phyloP scores from a whole-genome alignment of 2,888 invertebrate species.

The Clunio marinus region DNA sequence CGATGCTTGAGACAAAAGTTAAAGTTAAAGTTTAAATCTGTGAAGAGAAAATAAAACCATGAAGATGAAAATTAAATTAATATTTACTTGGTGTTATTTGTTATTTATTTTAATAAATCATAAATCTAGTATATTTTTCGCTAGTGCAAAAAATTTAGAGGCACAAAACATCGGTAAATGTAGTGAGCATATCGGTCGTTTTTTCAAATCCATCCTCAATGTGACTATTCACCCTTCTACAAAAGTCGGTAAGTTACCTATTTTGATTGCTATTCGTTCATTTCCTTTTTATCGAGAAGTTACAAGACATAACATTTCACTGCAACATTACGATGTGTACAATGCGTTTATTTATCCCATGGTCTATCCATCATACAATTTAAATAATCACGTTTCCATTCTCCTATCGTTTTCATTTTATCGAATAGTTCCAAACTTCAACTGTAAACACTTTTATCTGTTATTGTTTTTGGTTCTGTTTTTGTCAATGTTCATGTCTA shows the following conservation, averaged over 20 bases:
- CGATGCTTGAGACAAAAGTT: neutral
- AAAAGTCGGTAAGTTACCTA: slow-evolving; percentile 37
- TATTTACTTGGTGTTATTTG: slow-evolving; percentile 36
- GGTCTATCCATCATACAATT: slow-evolving; percentile 8
- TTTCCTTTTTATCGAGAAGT: too few species aligned
- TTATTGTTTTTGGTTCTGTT: too few species aligned
- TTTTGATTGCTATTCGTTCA: too few species aligned
- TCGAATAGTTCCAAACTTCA: too few species aligned
- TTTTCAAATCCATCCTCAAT: slow-evolving; percentile 37
- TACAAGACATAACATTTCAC: neutral
- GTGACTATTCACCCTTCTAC: slow-evolving; percentile 23
- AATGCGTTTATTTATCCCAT: slow-evolving; percentile 4
- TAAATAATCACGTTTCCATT: neutral
- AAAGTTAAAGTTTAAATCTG: neutral
- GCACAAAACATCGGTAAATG: slow-evolving; percentile 27
- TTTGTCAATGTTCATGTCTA: too few species aligned
- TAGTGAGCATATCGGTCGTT: slow-evolving; percentile 25
- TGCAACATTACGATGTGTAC: neutral
- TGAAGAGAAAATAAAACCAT: slow-evolving; percentile 14
- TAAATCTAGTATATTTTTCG: slow-evolving; percentile 29
- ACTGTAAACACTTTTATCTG: too few species aligned
- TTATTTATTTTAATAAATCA: slow-evolving; percentile 38
- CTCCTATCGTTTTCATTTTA: too few species aligned
- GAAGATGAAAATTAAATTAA: slow-evolving; percentile 35
- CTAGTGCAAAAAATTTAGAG: slow-evolving; percentile 35